Evolutionary conservation across 2,797 vertebrate genomes (phyloP), one percentile per base, ranked within the genome.

Genomic region (Erethizon dorsatum): DNA sequence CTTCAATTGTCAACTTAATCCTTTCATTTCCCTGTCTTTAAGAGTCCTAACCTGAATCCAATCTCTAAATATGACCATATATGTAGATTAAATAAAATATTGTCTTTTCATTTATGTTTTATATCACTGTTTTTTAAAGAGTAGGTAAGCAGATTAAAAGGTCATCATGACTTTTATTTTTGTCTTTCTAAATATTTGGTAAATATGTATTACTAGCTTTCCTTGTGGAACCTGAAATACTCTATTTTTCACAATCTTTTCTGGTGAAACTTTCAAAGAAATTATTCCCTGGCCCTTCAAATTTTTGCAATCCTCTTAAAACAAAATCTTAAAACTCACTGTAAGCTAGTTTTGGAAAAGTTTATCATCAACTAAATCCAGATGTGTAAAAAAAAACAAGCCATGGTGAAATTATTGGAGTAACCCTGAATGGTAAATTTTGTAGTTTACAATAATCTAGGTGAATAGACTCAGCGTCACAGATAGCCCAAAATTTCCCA

Each of bases 381-480:
- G 85, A 84, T 92, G 56, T 95, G 61, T 6, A 90, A 89, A 89
- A 78, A 89, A 78, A 69, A 28, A 41, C n/a, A 96, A 95, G 26
- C 1, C 45, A 6, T 37, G 2, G 28, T 73, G 37, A 93, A 75
- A 61, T 82, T 47, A 80, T 41, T 75, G 41, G 7, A 28, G 18
- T 33, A 52, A 33, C 7, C 28, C 28, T 52, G 26, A 52, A 4
- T 78, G 31, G 45, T 52, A 37, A 37, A 33, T 33, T 95, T 77
- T 90, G 2, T 41, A 84, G 28, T n/a, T 59, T 41, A 73, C 20
- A 73, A 31, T 88, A 91, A 91, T 54, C 90, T 33, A 91, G 52
- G 50, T 63, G 0, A 18, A 83, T 73, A 5, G 12, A 24, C 26
- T 82, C 3, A 92, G 28, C 47, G 47, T 63, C 37, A 92, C 14